Base-by-base conservation (phyloP, 1,140 invertebrate genomes). In the Drosophila willistoni region DNA sequence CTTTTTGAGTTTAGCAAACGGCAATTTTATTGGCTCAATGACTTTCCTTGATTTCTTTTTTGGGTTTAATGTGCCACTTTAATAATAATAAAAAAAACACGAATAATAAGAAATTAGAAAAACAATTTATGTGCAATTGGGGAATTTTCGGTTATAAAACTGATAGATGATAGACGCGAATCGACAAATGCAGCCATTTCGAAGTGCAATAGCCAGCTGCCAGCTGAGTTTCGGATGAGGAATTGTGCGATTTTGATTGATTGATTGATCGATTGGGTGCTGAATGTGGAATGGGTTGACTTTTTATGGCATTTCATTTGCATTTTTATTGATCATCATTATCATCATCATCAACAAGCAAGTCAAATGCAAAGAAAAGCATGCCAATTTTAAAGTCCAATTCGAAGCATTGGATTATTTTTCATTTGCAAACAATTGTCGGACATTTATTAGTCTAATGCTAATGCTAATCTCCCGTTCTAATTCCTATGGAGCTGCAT, bases 111-210 rank as follows among this genome's bases (percentile, higher is more conserved):
- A 25, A 25, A 25, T 25, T 25, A 25, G 22, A 25, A 25, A 33
- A 62, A 55, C 42, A 77, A 77, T 77, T 77, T 77, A 77, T 77
- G 68, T 71, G 75, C 75, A 77, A 77, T 77, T 77, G 74, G 75
- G 75, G 75, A 77, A 77, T 77, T 22, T 78, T 77, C 62, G 59
- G 57, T 63, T 68, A 41, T 61, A 60, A 63, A 55, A 42, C 63
- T 77, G 73, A 77, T 77, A 62, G 64, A 65, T 17, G 74, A 71
- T 77, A 76, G 65, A 73, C 63, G 29, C 56, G 59, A 62, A 25
- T 25, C 17, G 22, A 42, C 34, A 42, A 42, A 64, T 54, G 44
- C 57, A 63, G 71, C 39, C 62, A 72, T 9, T 12, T 57, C 47
- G 19, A 3, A 51, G 7, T 47, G 44, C 17, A 47, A 47, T 47